Evolutionary conservation across 2,888 invertebrate genomes (phyloP), one percentile per base, ranked within the genome.

Genomic region (Brachyptera risi): DNA sequence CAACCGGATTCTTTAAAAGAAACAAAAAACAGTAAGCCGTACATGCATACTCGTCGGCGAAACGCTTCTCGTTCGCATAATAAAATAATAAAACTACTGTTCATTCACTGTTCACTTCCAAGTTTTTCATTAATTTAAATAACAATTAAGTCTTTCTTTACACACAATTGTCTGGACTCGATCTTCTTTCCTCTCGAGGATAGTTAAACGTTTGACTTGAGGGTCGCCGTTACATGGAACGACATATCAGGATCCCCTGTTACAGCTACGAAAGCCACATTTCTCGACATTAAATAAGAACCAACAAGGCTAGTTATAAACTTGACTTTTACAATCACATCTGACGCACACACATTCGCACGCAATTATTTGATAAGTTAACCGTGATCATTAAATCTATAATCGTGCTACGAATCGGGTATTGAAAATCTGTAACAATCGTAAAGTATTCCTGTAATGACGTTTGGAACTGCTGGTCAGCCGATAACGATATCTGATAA

Each of bases 1-100:
- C 44, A 44, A 44, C 44, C 44, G 15, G 44, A 44, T 44, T 21
- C 44, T n/a, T 44, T 19, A 44, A 44, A 44, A 44, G 21, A 31
- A n/a, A 38, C 13, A 38, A 38, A n/a, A 38, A 38, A 17, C 40
- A 15, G 3, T 11, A 38, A 4, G 40, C 35, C 7, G 35, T 7
- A 7, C 35, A 35, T 9, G 35, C 35, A 7, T 9, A 35, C 35
- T 13, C 17, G 17, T 11, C 40, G 13, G 40, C 17, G 17, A 4
- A 38, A 38, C 40, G 13, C 3, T 3, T 38, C 40, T 38, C 13
- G 40, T 38, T 17, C 17, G 40, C 17, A 19, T 44, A 44, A 19
- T 19, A 44, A 44, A 19, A 44, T 19, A 44, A 44, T 44, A 44
- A 44, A 44, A 44, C 21, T 19, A 17, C 44, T 11, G 9, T 44